phyloP scores from a whole-genome alignment of 1,140 invertebrate genomes.

The Panulirus ornatus region DNA sequence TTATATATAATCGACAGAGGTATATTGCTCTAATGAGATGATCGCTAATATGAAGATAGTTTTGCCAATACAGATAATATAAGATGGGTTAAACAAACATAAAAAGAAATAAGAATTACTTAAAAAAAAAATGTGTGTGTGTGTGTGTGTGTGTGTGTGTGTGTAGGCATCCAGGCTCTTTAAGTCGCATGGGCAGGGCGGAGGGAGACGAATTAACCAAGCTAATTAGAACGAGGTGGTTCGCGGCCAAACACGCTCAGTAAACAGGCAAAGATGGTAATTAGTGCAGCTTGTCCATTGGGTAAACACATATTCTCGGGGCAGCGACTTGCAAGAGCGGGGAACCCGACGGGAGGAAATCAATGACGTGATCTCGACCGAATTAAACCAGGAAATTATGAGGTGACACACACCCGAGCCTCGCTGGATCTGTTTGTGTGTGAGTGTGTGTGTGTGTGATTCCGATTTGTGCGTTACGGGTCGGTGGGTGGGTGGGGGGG shows the following conservation, averaged over 20 bases:
- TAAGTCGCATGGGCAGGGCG: not conserved
- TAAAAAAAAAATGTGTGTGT: no score
- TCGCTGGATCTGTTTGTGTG: not conserved
- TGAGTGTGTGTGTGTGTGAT: not conserved
- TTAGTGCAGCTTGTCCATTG: slow-evolving; percentile 17
- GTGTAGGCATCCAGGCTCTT: not conserved
- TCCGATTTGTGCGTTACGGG: not conserved
- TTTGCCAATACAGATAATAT: no score
- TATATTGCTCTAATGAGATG: no score
- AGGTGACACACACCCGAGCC: not conserved
- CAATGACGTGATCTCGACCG: slow-evolving; percentile 11
- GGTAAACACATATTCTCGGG: slow-evolving; percentile 12
- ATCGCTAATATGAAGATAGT: no score
- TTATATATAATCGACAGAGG: no score
- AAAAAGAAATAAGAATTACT: no score
- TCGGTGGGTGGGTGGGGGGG: no score
- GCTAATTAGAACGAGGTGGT: slow-evolving; percentile 18
- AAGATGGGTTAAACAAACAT: no score
- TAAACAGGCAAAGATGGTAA: slow-evolving; percentile 20
- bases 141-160: no score
- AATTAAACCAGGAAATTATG: slow-evolving; percentile 23
- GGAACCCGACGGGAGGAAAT: slow-evolving; percentile 6
- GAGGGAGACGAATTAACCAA: slow-evolving; percentile 13
- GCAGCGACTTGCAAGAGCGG: slow-evolving; percentile 12
- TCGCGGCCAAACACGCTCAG: slow-evolving; percentile 13